Percentiles rank a stretch among this genome's conserved stretches.
These are phyloP conservation scores for Rattus norvegicus DNA, from an alignment of 2,113 vertebrate species.

Conservation along the genomic window GRCr8 NC_086023.1:118472501-118473000, in stretches of 20 bases:
- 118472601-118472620: conserved; percentile 2
- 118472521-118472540: neutral
- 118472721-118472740: neutral
- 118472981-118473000: neutral
- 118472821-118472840: too few relatives aligned
- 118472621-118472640: neutral
- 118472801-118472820: too few relatives aligned
- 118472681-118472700: neutral
- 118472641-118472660: conserved; percentile 7
- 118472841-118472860: too few relatives aligned
- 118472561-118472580: neutral
- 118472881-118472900: too few relatives aligned
- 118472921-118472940: neutral
- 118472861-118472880: neutral
- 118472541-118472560: neutral
- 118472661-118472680: neutral
- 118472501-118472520: neutral
- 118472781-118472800: neutral
- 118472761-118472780: neutral
- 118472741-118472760: neutral
- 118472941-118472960: neutral
- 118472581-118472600: neutral
- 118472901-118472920: neutral
- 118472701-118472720: neutral
- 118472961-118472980: neutral